Percentiles rank a stretch among this genome's conserved stretches.
These are phyloP conservation scores for Polietes domitor DNA, from an alignment of 2,888 invertebrate species.

Conservation along the genomic window DNA sequence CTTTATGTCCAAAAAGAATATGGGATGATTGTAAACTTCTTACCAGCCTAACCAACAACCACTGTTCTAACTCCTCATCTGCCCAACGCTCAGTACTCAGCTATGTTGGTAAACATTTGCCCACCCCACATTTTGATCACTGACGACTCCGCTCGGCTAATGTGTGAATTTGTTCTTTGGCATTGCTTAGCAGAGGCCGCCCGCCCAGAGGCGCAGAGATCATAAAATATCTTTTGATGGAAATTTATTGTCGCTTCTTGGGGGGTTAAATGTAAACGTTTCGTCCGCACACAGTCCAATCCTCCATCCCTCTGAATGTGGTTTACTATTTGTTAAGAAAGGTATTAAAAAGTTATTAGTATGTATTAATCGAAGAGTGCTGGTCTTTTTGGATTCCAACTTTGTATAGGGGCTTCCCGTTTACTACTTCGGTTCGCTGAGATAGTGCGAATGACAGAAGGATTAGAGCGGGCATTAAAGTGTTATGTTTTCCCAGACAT, in stretches of 20 bases:
- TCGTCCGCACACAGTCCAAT: constrained; percentile 19
- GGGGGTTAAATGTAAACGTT: constrained; percentile 9
- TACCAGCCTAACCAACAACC: constrained; percentile 3
- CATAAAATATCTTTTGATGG: constrained; percentile 35
- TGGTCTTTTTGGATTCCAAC: background rate
- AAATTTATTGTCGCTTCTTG: constrained; percentile 37
- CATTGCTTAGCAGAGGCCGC: background rate
- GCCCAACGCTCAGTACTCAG: background rate
- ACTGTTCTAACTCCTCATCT: constrained; percentile 22
- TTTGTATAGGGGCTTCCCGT: background rate
- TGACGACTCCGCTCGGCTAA: constrained; percentile 1
- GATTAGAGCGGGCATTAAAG: background rate
- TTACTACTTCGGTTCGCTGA: background rate
- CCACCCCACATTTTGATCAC: background rate
- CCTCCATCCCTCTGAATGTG: constrained; percentile 15
- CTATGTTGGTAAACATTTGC: background rate
- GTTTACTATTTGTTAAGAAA: constrained; percentile 1
- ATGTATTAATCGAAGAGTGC: background rate
- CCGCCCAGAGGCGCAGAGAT: background rate
- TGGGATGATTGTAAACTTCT: background rate
- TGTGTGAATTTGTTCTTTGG: constrained; percentile 48
- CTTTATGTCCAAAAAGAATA: background rate
- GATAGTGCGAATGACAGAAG: background rate
- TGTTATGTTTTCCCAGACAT: background rate
- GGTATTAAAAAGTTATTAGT: constrained; percentile 45